Conservation (phyloP, 2,888 invertebrate species). For the Metalampra italica region DNA sequence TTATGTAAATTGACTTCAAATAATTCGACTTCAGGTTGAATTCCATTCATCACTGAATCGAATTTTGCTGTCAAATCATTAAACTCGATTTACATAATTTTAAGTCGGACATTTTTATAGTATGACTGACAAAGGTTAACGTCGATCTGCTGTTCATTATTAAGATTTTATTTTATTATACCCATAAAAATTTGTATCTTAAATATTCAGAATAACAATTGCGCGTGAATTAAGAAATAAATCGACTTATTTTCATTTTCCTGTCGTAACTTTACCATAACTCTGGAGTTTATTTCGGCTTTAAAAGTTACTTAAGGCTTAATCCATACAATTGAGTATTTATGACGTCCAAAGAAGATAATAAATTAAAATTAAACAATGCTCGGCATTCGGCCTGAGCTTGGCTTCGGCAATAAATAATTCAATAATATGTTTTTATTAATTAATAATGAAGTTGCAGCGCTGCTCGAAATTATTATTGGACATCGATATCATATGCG, state of each 20-base stretch:
- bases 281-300: slow-evolving; percentile 7
- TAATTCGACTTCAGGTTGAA: slow-evolving; percentile 41
- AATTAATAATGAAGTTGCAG: slow-evolving; percentile 57
- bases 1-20: slow-evolving; percentile 42
- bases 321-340: slow-evolving; percentile 28
- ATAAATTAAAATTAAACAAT: slow-evolving; percentile 59
- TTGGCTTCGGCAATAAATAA: slow-evolving; percentile 50
- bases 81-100: slow-evolving; percentile 40
- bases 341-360: slow-evolving; percentile 39
- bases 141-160: slow-evolving; percentile 13
- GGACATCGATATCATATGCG: slow-evolving; percentile 25
- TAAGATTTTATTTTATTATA: slow-evolving; percentile 7
- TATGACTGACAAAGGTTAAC: slow-evolving; percentile 17
- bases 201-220: slow-evolving; percentile 8
- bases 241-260: slow-evolving; percentile 11
- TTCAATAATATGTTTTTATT: slow-evolving; percentile 65
- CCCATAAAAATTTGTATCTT: slow-evolving; percentile 5
- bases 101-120: slow-evolving; percentile 21
- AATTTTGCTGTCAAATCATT: slow-evolving; percentile 41
- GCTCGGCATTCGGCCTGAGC: slow-evolving; percentile 34
- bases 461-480: slow-evolving; percentile 30
- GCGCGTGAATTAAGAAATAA: slow-evolving; percentile 15
- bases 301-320: slow-evolving; percentile 6
- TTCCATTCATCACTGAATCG: slow-evolving; percentile 46
- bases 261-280: slow-evolving; percentile 20